phyloP scores from a whole-genome alignment of 2,888 invertebrate species.

The Dicranocentrus wangi region DNA sequence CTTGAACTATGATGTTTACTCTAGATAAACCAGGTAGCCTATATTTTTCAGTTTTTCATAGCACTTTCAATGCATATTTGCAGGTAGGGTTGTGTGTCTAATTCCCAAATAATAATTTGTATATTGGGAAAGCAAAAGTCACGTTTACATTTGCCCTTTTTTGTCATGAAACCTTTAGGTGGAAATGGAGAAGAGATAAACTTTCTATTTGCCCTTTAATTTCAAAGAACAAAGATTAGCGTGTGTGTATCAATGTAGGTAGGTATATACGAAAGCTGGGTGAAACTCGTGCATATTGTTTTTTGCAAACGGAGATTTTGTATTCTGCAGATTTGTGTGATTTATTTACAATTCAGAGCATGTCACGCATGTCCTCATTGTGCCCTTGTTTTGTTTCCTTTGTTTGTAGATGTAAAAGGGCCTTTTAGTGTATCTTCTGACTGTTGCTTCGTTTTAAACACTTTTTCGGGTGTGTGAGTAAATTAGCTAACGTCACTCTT shows the following conservation, averaged over 20 bases:
- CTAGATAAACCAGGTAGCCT: too few species aligned
- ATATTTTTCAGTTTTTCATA: too few species aligned
- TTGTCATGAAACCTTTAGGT: too few species aligned
- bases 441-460: neutral
- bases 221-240: neutral
- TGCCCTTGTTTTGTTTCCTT: neutral
- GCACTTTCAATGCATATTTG: too few species aligned
- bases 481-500: neutral
- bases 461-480: neutral
- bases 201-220: neutral
- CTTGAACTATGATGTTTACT: too few species aligned
- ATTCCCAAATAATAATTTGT: too few species aligned
- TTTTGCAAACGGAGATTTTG: too few species aligned
- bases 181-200: too few species aligned
- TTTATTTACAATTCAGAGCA: constrained; percentile 5
- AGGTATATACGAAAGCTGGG: neutral
- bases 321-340: neutral
- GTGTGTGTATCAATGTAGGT: neutral
- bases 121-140: too few species aligned
- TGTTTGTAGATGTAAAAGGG: neutral
- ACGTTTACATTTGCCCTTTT: too few species aligned
- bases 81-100: too few species aligned
- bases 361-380: neutral
- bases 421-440: neutral
- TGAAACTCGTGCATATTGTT: too few species aligned